phyloP scores from a whole-genome alignment of 2,113 vertebrate genomes.

The Nycticebus coucang region DNA sequence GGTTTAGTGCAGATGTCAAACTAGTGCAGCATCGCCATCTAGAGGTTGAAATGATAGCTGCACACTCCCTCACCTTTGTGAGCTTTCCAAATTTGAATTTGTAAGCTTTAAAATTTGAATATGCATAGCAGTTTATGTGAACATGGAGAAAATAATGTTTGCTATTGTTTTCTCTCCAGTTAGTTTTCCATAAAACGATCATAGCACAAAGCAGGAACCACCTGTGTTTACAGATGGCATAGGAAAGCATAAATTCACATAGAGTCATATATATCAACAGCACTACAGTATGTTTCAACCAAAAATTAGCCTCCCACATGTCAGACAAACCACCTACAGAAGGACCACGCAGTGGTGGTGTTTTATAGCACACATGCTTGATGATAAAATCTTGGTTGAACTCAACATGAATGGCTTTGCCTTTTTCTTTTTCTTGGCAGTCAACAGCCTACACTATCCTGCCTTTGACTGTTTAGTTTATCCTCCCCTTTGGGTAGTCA shows the following conservation, averaged over 20 bases:
- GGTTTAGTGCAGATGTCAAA: neutral
- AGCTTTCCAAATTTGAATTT: neutral
- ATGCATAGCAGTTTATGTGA: neutral
- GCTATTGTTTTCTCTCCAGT: conserved; percentile 6
- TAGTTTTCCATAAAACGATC: conserved; percentile 28
- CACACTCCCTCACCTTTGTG: neutral
- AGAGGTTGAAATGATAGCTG: conserved; percentile 43
- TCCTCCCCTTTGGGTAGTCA: neutral
- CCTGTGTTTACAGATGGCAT: conserved; percentile 10
- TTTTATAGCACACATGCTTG: neutral
- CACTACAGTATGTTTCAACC: neutral
- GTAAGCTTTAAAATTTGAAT: neutral
- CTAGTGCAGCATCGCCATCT: conserved; percentile 61
- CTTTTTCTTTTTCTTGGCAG: conserved; percentile 23
- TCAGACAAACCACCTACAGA: conserved; percentile 44
- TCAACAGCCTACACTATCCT: neutral
- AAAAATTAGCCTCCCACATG: neutral
- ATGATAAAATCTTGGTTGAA: conserved; percentile 36
- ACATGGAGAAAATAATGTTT: neutral
- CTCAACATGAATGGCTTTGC: neutral
- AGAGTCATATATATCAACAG: neutral
- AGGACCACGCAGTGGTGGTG: neutral
- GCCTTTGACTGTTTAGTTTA: neutral
- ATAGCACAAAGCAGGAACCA: neutral
- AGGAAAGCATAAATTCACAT: neutral